Percentiles rank a stretch among this genome's conserved stretches.
Conservation (phyloP, 2,797 vertebrate species). For the Ara ararauna region DNA sequence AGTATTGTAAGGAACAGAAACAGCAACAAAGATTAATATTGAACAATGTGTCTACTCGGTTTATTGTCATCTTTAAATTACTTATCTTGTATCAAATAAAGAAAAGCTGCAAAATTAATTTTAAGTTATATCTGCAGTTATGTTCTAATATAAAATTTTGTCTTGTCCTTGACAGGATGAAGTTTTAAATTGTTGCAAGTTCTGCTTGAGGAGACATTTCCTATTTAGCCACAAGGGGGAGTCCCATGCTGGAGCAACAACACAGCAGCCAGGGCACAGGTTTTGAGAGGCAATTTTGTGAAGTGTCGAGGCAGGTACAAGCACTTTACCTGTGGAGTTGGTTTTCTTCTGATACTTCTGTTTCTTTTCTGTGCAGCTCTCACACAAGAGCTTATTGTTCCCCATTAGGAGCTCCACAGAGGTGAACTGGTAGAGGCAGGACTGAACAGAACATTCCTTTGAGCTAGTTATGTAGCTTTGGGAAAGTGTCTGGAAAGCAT, state of each 20-base stretch:
- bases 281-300: background rate
- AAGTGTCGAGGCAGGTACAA: background rate
- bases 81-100: background rate
- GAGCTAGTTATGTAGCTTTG: slow-evolving; percentile 93
- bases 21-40: background rate
- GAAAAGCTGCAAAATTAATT: background rate
- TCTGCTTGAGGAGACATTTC: background rate
- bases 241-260: background rate
- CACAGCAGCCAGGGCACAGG: background rate
- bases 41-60: rapidly evolving
- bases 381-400: slow-evolving; percentile 97
- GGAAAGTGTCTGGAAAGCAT: slow-evolving; percentile 94
- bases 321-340: slow-evolving; percentile 80
- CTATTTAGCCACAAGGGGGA: background rate
- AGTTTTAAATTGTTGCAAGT: background rate
- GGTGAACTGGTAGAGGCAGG: slow-evolving; percentile 97
- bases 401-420: slow-evolving; percentile 97
- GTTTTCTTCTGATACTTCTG: slow-evolving; percentile 84
- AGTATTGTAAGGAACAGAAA: background rate
- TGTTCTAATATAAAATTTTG: background rate
- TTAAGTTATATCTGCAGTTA: background rate
- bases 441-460: slow-evolving; percentile 97
- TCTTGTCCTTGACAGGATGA: background rate
- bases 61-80: background rate
- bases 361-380: slow-evolving; percentile 90